A percentile compares a stretch with the other conserved stretches of the same genome.
Evolutionary conservation across 2,797 vertebrate genomes (phyloP).

Genomic region (Scolopax rusticola): DNA sequence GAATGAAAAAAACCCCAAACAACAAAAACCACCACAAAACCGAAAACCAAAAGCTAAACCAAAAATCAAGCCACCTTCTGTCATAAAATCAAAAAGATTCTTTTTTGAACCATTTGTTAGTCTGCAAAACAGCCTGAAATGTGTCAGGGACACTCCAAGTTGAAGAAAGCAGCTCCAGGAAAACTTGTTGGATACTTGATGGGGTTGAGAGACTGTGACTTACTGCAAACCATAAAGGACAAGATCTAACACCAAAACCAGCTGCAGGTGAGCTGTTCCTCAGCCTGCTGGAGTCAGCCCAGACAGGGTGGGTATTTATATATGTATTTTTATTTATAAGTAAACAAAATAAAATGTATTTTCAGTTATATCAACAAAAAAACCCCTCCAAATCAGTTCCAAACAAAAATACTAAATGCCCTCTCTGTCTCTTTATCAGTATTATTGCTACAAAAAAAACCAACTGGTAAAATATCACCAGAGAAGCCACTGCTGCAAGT

Average conservation of each 20-base stretch:
- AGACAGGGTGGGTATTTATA: not conserved
- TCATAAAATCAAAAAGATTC: not conserved
- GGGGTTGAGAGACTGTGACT: not conserved
- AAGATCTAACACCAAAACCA: not conserved
- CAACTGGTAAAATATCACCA: not conserved
- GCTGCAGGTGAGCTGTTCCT: not conserved
- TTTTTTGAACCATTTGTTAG: not conserved
- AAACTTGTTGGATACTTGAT: not conserved
- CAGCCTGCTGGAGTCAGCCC: not conserved
- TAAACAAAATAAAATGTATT: not conserved
- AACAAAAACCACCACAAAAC: not conserved
- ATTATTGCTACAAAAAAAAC: not conserved
- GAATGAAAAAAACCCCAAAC: not conserved
- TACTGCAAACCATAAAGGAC: not conserved
- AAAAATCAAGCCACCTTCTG: not conserved
- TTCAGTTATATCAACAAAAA: not conserved
- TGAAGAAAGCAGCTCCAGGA: not conserved
- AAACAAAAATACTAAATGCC: not conserved
- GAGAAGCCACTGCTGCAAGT: not conserved
- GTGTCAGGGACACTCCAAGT: fast-evolving
- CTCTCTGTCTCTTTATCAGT: not conserved
- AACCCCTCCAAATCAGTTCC: not conserved
- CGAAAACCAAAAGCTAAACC: not conserved
- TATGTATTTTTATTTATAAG: not conserved
- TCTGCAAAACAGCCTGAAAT: not conserved